A percentile compares a stretch with the other conserved stretches of the same genome.
These are phyloP conservation scores for Ophioninae sp. DNA, from an alignment of 2,888 invertebrate genomes.

Conservation along the genomic window DNA sequence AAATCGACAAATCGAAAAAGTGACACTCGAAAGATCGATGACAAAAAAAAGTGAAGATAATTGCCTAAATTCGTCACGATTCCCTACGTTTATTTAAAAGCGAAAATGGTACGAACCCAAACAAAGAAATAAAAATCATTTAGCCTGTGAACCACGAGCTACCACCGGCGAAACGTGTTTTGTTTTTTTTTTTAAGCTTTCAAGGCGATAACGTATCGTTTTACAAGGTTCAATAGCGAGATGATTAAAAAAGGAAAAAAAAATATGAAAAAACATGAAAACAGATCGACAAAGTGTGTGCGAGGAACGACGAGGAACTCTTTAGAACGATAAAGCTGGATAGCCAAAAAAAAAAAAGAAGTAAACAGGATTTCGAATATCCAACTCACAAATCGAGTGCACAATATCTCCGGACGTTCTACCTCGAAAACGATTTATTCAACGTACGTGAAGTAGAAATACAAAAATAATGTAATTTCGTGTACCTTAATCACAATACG, in stretches of 20 bases:
- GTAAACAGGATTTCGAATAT: background rate
- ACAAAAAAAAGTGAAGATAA: constrained; percentile 12
- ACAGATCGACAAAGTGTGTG: constrained; percentile 63
- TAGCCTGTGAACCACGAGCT: constrained; percentile 44
- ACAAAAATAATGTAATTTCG: constrained; percentile 52
- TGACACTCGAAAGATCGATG: background rate
- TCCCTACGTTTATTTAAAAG: constrained; percentile 43
- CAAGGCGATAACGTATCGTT: background rate
- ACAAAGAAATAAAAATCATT: background rate
- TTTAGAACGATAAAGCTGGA: constrained; percentile 32
- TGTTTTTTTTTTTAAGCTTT: constrained; percentile 3
- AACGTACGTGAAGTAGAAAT: constrained; percentile 44
- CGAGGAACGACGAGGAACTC: constrained; percentile 24
- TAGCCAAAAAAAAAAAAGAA: background rate
- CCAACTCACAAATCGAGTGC: constrained; percentile 35
- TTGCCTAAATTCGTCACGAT: constrained; percentile 41
- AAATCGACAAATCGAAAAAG: constrained; percentile 11
- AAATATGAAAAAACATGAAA: constrained; percentile 50
- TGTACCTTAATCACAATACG: constrained; percentile 25
- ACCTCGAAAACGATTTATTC: constrained; percentile 29
- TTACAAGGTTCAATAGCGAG: background rate
- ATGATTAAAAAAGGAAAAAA: constrained; percentile 17
- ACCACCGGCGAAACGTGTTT: constrained; percentile 19
- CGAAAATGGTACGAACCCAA: background rate
- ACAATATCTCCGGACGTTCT: constrained; percentile 10